Evolutionary conservation across 2,113 vertebrate species (phyloP).

Genomic region (Amblyornis subalaris): DNA sequence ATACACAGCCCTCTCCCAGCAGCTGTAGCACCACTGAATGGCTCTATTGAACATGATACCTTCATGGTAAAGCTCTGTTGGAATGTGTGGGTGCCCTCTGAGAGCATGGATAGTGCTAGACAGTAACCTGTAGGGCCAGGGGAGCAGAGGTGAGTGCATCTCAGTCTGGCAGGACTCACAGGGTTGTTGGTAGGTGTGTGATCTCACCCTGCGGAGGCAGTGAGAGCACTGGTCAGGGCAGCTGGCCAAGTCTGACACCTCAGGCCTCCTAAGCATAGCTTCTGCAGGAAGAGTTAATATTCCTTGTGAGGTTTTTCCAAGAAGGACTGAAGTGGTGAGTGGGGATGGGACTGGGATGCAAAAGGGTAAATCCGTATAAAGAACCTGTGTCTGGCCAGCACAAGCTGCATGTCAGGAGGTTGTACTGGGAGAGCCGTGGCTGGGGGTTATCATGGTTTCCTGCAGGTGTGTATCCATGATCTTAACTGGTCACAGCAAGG

Average conservation of each 20-base stretch:
- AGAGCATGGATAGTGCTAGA: neutral
- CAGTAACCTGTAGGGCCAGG: neutral
- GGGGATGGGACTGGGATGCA: neutral
- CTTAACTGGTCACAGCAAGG: neutral
- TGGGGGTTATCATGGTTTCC: neutral
- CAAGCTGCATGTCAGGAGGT: neutral
- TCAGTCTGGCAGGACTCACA: neutral
- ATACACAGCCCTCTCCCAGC: neutral
- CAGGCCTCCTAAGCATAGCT: neutral
- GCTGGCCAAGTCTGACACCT: neutral
- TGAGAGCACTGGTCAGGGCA: neutral
- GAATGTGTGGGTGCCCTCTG: neutral
- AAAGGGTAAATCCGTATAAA: neutral
- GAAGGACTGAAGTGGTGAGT: neutral
- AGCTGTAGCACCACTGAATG: neutral
- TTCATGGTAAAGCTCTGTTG: neutral
- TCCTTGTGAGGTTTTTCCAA: neutral
- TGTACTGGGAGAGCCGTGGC: neutral
- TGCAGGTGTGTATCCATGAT: neutral
- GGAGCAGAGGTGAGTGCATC: neutral
- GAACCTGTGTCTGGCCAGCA: fast-evolving
- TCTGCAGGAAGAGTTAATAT: neutral
- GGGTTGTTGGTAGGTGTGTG: neutral
- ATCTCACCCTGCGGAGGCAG: neutral
- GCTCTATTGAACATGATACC: neutral